phyloP scores from a whole-genome alignment of 2,797 vertebrate genomes.

The Masticophis lateralis region DNA sequence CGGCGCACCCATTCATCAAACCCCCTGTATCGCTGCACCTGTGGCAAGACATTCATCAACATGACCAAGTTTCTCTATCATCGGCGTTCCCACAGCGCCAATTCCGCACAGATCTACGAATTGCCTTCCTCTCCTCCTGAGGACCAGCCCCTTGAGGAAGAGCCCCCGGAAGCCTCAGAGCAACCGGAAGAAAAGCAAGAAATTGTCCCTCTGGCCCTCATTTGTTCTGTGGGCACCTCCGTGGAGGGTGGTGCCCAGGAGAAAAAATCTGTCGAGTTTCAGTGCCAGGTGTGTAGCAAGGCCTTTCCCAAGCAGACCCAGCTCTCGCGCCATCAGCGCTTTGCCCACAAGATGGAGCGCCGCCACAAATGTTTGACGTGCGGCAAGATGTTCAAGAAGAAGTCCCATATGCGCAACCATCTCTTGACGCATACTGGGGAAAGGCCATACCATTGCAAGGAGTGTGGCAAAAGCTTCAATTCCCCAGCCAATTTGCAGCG shows the following conservation, averaged over 20 bases:
- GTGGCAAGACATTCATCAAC: slow-evolving; percentile 83
- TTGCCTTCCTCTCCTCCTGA: not conserved
- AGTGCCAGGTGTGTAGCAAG: slow-evolving; percentile 61
- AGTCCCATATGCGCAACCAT: slow-evolving; percentile 87
- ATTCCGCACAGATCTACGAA: slow-evolving; percentile 7
- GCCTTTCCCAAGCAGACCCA: slow-evolving; percentile 61
- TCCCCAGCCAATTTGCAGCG: slow-evolving; percentile 87
- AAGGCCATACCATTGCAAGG: slow-evolving; percentile 85
- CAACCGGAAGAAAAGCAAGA: slow-evolving; percentile 30
- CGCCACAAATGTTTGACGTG: slow-evolving; percentile 84
- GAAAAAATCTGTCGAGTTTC: slow-evolving; percentile 36
- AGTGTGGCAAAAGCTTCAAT: slow-evolving; percentile 86
- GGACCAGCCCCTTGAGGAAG: slow-evolving; percentile 39
- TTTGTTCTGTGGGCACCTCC: not conserved
- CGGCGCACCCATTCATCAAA: slow-evolving; percentile 77
- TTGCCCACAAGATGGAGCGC: slow-evolving; percentile 70
- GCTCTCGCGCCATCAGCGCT: slow-evolving; percentile 70
- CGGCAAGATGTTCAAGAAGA: slow-evolving; percentile 86
- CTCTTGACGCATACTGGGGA: slow-evolving; percentile 90
- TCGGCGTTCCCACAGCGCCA: slow-evolving; percentile 74
- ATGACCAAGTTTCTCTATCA: slow-evolving; percentile 92
- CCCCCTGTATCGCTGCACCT: slow-evolving; percentile 82
- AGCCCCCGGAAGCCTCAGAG: slow-evolving; percentile 12
- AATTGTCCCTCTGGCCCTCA: slow-evolving; percentile 27
- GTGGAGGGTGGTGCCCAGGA: not conserved